These are phyloP conservation scores for Batillaria attramentaria DNA, from an alignment of 1,140 invertebrate genomes.

Conservation along the genomic window DNA sequence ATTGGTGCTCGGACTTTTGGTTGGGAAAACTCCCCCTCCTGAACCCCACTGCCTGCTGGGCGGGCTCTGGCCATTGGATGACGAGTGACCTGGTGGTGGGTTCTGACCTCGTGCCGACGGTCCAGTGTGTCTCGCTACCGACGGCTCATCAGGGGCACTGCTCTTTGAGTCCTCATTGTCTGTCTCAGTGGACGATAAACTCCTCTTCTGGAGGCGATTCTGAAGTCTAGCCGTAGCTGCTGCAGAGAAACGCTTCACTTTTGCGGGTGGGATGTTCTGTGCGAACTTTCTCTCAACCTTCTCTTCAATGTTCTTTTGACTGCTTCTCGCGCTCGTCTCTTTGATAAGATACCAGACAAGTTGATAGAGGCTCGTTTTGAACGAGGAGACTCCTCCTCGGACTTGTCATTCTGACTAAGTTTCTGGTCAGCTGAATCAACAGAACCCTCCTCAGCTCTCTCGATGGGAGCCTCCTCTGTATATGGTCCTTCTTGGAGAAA, in stretches of 20 bases:
- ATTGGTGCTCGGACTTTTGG: not conserved
- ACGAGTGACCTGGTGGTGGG: too few species aligned
- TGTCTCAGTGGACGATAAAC: not conserved
- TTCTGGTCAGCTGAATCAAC: too few species aligned
- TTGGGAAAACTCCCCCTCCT: not conserved
- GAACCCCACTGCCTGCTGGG: conserved; percentile 10
- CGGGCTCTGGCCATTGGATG: not conserved
- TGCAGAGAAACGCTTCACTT: conserved; percentile 27
- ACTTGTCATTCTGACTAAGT: too few species aligned
- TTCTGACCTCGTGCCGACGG: too few species aligned
- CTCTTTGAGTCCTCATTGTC: too few species aligned
- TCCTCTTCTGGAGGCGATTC: conserved; percentile 19
- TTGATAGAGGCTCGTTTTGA: not conserved
- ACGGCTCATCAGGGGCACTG: too few species aligned
- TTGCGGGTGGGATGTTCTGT: not conserved
- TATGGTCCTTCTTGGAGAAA: not conserved
- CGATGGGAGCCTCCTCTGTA: not conserved
- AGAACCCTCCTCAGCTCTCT: too few species aligned
- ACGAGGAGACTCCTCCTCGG: not conserved
- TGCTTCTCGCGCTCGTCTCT: not conserved
- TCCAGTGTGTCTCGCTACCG: too few species aligned
- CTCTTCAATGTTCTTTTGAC: not conserved
- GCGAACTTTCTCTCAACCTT: not conserved
- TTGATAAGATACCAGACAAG: not conserved
- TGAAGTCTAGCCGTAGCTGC: conserved; percentile 16